phyloP scores from a whole-genome alignment of 2,113 vertebrate genomes.

The Ptyas mucosa region DNA sequence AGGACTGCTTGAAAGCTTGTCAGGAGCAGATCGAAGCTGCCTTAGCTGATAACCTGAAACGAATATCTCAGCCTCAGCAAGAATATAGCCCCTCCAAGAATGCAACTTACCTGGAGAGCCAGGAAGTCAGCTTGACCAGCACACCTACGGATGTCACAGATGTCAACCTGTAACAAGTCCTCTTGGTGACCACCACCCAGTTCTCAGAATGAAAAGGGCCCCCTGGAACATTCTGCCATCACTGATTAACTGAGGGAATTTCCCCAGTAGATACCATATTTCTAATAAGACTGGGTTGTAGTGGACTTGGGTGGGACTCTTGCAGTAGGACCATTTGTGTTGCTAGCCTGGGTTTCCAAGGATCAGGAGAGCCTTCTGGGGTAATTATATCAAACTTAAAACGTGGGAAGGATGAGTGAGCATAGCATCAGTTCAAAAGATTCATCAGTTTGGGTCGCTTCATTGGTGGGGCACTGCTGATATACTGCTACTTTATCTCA shows the following conservation, averaged over 20 bases:
- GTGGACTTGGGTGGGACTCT: background rate
- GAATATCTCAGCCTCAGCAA: slow-evolving; percentile 54
- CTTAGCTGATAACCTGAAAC: slow-evolving; percentile 75
- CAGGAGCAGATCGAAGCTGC: slow-evolving; percentile 76
- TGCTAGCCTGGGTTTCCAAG: background rate
- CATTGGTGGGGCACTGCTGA: background rate
- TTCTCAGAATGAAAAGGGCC: background rate
- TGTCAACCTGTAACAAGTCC: slow-evolving; percentile 64
- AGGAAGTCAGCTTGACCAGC: slow-evolving; percentile 64
- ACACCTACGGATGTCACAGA: slow-evolving; percentile 78
- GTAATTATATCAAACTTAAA: background rate
- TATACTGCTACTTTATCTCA: background rate
- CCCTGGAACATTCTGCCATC: background rate
- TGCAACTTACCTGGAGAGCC: slow-evolving; percentile 59
- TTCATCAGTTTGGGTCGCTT: background rate
- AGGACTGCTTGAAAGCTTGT: slow-evolving; percentile 82
- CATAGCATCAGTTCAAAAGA: background rate
- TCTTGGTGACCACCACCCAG: background rate
- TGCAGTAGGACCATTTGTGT: background rate
- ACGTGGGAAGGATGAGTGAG: slow-evolving; percentile 15
- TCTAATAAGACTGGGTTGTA: background rate
- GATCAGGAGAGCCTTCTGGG: background rate
- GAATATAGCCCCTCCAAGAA: slow-evolving; percentile 57
- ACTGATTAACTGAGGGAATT: accelerated
- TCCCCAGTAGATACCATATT: accelerated